Conservation (phyloP, 2,888 invertebrate species). For the Gasteruption jaculator region DNA sequence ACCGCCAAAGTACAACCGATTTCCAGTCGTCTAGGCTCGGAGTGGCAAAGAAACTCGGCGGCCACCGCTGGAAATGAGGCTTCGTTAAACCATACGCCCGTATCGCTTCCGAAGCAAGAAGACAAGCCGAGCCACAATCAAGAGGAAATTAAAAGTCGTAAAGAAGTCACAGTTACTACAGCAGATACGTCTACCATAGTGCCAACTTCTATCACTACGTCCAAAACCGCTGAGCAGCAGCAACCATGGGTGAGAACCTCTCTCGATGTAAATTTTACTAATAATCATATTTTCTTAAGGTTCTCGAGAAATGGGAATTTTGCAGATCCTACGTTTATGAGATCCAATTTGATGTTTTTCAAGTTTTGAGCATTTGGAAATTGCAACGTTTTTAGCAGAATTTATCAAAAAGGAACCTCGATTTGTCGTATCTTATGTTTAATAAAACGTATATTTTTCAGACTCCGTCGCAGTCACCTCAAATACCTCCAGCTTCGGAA, state of each 20-base stretch:
- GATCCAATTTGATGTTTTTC: too few species aligned
- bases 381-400: neutral
- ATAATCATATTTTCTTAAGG: neutral
- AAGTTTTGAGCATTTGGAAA: too few species aligned
- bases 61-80: conserved; percentile 29
- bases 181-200: conserved; percentile 11
- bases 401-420: neutral
- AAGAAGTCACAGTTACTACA: conserved; percentile 5
- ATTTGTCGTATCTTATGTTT: conserved; percentile 7
- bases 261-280: neutral
- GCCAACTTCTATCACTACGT: conserved; percentile 27
- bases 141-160: conserved; percentile 10
- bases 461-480: conserved; percentile 27
- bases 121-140: conserved; percentile 9
- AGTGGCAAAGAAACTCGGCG: conserved; percentile 42
- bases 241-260: conserved; percentile 35
- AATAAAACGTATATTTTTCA: conserved; percentile 21
- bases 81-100: conserved; percentile 37
- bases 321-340: too few species aligned
- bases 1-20: neutral
- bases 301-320: too few species aligned
- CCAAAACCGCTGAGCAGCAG: conserved; percentile 27
- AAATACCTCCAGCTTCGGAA: conserved; percentile 27
- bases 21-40: conserved; percentile 33
- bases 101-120: conserved; percentile 37